These are phyloP conservation scores for Onychomys arenicola DNA, from an alignment of 2,797 vertebrate species.

Conservation along the genomic window DNA sequence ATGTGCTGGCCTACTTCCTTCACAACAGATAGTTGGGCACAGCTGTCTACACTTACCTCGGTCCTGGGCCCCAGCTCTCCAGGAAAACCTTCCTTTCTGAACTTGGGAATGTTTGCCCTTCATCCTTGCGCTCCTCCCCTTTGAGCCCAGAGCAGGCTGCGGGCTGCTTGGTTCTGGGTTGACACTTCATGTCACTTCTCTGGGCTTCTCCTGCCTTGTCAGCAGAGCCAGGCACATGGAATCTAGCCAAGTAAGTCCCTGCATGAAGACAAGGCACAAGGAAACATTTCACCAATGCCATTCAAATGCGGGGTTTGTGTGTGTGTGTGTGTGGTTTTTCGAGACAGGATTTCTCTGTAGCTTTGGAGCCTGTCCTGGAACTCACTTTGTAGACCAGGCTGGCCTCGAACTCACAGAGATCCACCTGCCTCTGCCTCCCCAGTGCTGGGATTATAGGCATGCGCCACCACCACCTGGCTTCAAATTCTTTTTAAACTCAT, in stretches of 20 bases:
- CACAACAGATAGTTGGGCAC: not conserved
- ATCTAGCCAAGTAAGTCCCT: not conserved
- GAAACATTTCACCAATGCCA: not conserved
- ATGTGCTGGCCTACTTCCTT: not conserved
- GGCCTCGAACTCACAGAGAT: too few relatives aligned
- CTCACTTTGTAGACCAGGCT: too few relatives aligned
- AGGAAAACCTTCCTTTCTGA: not conserved
- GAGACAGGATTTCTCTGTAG: too few relatives aligned
- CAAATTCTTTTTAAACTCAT: not conserved
- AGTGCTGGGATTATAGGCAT: too few relatives aligned
- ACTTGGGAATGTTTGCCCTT: not conserved
- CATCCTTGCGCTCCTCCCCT: rapidly evolving
- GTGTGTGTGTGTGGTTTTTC: too few relatives aligned
- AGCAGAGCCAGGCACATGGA: rapidly evolving
- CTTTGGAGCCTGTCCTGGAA: too few relatives aligned
- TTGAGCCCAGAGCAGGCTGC: rapidly evolving
- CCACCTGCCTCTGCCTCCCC: too few relatives aligned
- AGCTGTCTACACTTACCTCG: not conserved
- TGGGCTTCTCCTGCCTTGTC: not conserved
- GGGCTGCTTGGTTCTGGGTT: too few relatives aligned
- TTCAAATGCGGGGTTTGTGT: too few relatives aligned
- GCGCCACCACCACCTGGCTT: too few relatives aligned
- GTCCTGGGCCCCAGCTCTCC: not conserved
- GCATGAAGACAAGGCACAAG: not conserved
- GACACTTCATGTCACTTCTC: not conserved